Evolutionary conservation across 2,113 vertebrate species (phyloP).

Genomic region (Anas platyrhynchos): DNA sequence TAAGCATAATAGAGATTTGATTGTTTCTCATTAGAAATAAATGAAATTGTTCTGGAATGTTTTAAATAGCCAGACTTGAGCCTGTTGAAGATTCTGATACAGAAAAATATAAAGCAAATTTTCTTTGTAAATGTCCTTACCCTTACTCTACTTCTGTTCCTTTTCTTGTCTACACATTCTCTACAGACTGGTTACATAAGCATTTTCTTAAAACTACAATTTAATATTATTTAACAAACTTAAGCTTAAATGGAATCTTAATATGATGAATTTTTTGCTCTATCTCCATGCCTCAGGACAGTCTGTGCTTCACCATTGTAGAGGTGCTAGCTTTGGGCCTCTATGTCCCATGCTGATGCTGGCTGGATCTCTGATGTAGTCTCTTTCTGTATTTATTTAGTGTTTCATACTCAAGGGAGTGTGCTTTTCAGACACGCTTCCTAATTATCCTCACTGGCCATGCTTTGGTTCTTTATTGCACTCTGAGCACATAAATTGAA

Average conservation of each 20-base stretch:
- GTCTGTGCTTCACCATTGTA: background rate
- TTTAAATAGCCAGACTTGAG: background rate
- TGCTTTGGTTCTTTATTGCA: background rate
- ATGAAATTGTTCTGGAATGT: background rate
- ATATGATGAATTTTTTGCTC: background rate
- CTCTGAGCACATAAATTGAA: accelerated
- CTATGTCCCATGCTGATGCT: accelerated
- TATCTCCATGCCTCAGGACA: accelerated
- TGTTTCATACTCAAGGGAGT: background rate
- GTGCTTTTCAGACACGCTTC: background rate
- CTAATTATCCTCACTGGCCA: background rate
- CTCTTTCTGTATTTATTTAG: background rate
- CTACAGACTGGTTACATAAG: background rate
- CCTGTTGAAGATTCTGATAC: background rate
- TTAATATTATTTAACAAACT: background rate
- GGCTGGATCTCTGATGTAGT: background rate
- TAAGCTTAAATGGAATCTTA: background rate
- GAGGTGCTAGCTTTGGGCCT: background rate
- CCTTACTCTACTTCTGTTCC: accelerated
- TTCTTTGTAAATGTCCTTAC: background rate
- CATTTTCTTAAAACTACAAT: too few species aligned
- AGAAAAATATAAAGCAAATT: background rate
- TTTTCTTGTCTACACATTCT: background rate
- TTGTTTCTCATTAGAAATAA: background rate
- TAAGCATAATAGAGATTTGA: background rate